Evolutionary conservation across 2,888 invertebrate species (phyloP), one percentile per base, ranked within the genome.

Genomic region (Agonum fuliginosum): DNA sequence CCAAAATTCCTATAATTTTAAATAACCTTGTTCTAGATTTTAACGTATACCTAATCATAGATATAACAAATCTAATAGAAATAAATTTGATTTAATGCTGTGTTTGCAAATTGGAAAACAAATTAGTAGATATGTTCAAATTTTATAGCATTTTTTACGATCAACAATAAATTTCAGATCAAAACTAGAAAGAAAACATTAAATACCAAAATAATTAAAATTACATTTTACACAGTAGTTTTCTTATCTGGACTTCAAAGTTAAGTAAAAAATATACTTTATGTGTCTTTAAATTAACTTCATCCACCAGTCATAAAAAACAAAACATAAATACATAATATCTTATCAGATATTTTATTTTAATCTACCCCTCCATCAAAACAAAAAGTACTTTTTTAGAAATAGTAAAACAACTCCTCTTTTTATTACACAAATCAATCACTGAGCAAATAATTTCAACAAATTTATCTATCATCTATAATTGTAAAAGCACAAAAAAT

Each of bases 391-490:
- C 30, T 34, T 37, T 62, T 19, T 3, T 30, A 30, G 17, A 62
- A 58, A 58, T 17, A 58, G 30, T 30, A 19, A 27, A 27, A 34
- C 12, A 34, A 27, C 51, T 4, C 6, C 3, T 48, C 10, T 6
- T 62, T 62, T 19, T 3, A 12, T 30, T 62, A 62, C n/a, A 62
- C 14, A 34, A 30, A 62, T 34, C 62, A 19, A 34, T 62, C 62
- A 62, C 19, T 62, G 37, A 6, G 17, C 4, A 48, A 48, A 48
- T 48, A 1, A 48, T 19, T 48, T 48, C 48, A 62, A 46, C 27
- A 70, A 24, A 27, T 12, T 69, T 62, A 62, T 62, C 62, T 62
- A 20, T 17, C 62, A 62, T 62, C 62, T 62, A 30, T 19, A 54
- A 62, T 34, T 27, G 30, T 34, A 27, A 12, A 6, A 34, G 34